Conservation (phyloP, 1,140 invertebrate species). For the Dermatophagoides farinae region DNA sequence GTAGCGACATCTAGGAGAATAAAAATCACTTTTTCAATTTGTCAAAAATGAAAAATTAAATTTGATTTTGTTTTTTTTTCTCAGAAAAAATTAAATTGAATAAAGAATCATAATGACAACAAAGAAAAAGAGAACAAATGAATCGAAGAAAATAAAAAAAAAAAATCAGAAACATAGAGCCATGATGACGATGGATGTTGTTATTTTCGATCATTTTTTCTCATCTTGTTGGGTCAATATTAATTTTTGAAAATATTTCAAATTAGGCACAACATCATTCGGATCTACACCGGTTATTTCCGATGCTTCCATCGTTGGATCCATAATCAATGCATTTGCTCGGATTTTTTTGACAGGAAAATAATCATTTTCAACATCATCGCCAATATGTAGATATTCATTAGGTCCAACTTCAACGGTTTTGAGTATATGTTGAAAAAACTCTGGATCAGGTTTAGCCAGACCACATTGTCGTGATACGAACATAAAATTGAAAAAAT, state of each 20-base stretch:
- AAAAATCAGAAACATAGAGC: too few species aligned
- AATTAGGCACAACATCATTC: neutral
- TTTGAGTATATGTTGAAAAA: slow-evolving; percentile 47
- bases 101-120: too few species aligned
- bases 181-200: too few species aligned
- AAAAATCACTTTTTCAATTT: too few species aligned
- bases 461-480: slow-evolving; percentile 47
- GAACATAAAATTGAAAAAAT: slow-evolving; percentile 56
- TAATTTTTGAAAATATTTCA: neutral
- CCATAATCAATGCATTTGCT: slow-evolving; percentile 48
- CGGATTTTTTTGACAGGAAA: slow-evolving; percentile 44
- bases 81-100: too few species aligned
- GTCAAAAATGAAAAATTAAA: too few species aligned
- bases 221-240: too few species aligned
- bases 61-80: too few species aligned
- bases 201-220: too few species aligned
- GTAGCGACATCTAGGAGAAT: too few species aligned
- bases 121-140: too few species aligned
- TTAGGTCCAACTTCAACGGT: slow-evolving; percentile 28
- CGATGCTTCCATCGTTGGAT: neutral
- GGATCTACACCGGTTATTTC: neutral
- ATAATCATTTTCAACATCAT: slow-evolving; percentile 51
- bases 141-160: too few species aligned
- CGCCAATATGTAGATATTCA: slow-evolving; percentile 53
- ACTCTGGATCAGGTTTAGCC: slow-evolving; percentile 48